Conservation (phyloP, 2,797 vertebrate species). For the Heliangelus exortis region DNA sequence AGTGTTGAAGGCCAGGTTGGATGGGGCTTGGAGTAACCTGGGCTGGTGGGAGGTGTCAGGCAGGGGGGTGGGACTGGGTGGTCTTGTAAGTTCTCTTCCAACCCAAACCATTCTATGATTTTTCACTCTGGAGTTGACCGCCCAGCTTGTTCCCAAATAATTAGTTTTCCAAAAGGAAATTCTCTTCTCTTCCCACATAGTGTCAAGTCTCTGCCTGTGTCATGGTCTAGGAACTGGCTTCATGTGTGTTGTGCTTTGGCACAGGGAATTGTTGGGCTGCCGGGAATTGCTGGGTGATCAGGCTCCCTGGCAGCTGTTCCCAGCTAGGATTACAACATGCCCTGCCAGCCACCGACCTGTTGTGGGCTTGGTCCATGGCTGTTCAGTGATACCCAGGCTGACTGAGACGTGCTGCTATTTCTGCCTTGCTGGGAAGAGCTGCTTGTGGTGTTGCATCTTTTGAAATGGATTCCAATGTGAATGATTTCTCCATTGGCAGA, state of each 20-base stretch:
- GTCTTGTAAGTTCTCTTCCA: too few relatives aligned
- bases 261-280: neutral
- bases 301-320: neutral
- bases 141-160: neutral
- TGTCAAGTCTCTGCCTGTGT: neutral
- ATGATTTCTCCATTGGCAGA: neutral
- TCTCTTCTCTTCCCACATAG: neutral
- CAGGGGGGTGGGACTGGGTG: too few relatives aligned
- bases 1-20: too few relatives aligned
- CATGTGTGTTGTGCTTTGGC: rapidly evolving
- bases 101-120: too few relatives aligned
- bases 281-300: neutral
- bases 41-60: too few relatives aligned
- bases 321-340: rapidly evolving
- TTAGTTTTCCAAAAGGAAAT: neutral
- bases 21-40: too few relatives aligned
- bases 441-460: neutral
- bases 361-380: neutral
- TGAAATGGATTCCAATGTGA: rapidly evolving
- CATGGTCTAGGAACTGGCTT: neutral
- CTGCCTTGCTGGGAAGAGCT: neutral
- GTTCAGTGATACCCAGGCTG: neutral
- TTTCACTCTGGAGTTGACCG: neutral
- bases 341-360: rapidly evolving
- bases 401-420: neutral